Evolutionary conservation across 1,140 invertebrate genomes (phyloP), one percentile per base, ranked within the genome.

Genomic region (Orchestia grillus): DNA sequence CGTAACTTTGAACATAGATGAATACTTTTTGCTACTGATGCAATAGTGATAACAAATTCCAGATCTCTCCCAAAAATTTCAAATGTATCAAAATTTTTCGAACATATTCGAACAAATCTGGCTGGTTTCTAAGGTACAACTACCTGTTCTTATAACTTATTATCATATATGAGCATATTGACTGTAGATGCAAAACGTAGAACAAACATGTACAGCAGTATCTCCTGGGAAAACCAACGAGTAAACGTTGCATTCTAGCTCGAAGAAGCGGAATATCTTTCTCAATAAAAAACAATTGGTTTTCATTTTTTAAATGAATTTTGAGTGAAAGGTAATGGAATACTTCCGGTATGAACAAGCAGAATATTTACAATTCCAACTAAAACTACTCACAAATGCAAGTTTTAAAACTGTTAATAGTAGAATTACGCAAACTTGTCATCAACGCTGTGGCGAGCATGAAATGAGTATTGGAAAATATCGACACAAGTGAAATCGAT

Each of bases 81-180:
- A 8, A 53, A 53, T 77, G 11, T 77, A 36, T 77, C 28, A 36
- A 23, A 23, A 77, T 53, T 8, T 53, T 53, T 53, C 6, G 19
- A 53, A 53, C 19, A 53, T 8, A 77, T 77, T 77, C 15, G 3
- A 15, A 23, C 1, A 3, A 8, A 77, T 23, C 62, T 77, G 28
- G 62, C 62, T 77, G 28, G 62, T 77, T 19, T 77, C 62, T 28
- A 36, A 77, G 36, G 3, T 77, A 77, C 28, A 19, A 77, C 62
- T 77, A 77, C 62, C 28, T 77, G 62, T 77, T 77, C 62, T 77
- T 36, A 77, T 3, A 36, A 77, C 47, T 53, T 53, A 53, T 6
- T 53, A 91, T 43, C 41, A 42, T 91, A 91, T 11, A 41, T 91
- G 88, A 91, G 88, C 88, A 91, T 91, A 91, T 91, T 28, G 88